A percentile compares a stretch with the other conserved stretches of the same genome.
phyloP scores from a whole-genome alignment of 2,797 vertebrate species.

The Chelonia mydas region DNA sequence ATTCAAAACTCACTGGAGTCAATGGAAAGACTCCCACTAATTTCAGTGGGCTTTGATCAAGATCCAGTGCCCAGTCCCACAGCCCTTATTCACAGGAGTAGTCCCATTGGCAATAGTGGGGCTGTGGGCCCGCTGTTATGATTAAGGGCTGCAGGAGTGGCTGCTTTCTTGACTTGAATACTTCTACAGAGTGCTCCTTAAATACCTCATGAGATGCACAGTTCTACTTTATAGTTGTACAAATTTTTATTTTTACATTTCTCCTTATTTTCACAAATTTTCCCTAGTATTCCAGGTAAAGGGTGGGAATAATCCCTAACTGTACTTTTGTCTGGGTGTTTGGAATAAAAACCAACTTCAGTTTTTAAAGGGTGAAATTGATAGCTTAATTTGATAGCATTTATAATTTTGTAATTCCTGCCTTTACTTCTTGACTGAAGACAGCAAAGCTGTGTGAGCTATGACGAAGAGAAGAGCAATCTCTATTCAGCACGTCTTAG shows the following conservation, averaged over 20 bases:
- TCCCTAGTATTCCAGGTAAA: background rate
- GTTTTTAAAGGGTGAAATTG: background rate
- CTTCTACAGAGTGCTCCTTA: background rate
- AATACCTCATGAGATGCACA: background rate
- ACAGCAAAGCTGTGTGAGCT: background rate
- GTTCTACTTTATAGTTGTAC: background rate
- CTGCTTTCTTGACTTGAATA: background rate
- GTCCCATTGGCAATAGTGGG: background rate
- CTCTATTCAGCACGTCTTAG: background rate
- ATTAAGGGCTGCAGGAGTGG: background rate
- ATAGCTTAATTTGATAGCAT: background rate
- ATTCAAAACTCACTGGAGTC: background rate
- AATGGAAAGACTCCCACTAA: background rate
- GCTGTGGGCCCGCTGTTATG: background rate
- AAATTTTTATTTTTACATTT: background rate
- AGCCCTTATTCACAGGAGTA: background rate
- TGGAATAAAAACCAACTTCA: background rate
- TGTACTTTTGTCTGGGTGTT: background rate
- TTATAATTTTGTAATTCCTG: background rate
- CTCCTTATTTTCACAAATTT: rapidly evolving
- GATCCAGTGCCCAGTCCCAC: background rate
- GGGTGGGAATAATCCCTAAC: background rate
- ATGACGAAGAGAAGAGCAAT: background rate
- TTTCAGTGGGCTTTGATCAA: background rate
- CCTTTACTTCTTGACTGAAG: background rate